Base-by-base conservation (phyloP, 2,797 vertebrate species). In the Salarias fasciatus region DNA sequence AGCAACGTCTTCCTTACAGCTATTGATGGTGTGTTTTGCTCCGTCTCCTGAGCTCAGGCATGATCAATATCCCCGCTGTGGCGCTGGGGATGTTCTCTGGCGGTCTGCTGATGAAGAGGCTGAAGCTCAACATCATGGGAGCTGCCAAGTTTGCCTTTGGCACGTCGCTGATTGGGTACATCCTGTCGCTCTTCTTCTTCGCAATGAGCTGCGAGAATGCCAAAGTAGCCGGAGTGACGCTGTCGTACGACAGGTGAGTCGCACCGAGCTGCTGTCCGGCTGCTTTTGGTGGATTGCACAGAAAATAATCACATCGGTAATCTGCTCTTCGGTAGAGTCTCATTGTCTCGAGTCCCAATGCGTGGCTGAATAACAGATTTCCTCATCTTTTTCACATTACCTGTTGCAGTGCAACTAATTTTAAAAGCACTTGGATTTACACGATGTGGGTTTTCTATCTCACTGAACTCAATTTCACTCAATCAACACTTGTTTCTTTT, bases 21-120 rank as follows among this genome's bases (percentile, higher is more conserved):
- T 14, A 29, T 13, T 49, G 15, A 53, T 33, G 36, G 3, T 47
- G 29, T 18, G 33, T 53, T 49, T n/a, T 63, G 14, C n/a, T 53
- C 46, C 58, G 66, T 11, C 41, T 56, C 0, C 53, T 59, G 18
- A 18, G 3, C 18, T 42, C 59, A 94, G 93, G 92, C 43, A 68
- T 90, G 63, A 90, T 89, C 44, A 90, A 88, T 49, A 90, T 94
- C 72, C 93, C 93, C 0, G 84, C 91, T 4, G 84, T 91, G 38
- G 90, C 90, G 1, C 73, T 94, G 69, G 92, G 93, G 30, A 92
- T 94, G 65, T 94, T 94, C 79, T 88, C 86, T 24, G 92, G 93
- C 15, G 93, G 93, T 41, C 36, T 92, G 11, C 82, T 93, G n/a
- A 92, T 93, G 92, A 94, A 94, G 64, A 84, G 79, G 50, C 76